Base-by-base conservation (phyloP, 2,888 invertebrate species). In the Lampropteryx suffumata region DNA sequence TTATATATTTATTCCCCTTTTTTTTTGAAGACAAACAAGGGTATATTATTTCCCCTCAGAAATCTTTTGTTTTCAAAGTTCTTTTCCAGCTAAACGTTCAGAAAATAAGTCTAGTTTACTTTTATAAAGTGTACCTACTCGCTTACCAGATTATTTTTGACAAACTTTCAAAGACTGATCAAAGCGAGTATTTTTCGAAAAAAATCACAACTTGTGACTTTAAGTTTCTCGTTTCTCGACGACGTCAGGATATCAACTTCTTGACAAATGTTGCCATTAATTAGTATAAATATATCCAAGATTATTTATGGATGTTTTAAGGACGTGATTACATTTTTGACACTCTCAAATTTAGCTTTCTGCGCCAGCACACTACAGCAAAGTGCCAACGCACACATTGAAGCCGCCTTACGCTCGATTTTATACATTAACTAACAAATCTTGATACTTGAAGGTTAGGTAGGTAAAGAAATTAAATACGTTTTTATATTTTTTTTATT, bases 31-130 rank as follows among this genome's bases (percentile, higher is more conserved):
- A 28, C 49, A 49, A 9, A 48, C 41, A 48, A 47, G 6, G 43
- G 49, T 43, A 39, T 40, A 44, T 44, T 50, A 44, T 50, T 50
- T 50, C 44, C 50, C 44, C 40, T 40, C 40, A 47, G 47, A 47
- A 47, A 47, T 40, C 39, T 17, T 40, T 47, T 34, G 40, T 47
- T 46, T 39, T 46, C 39, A 46, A 7, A 39, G 39, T 46, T 46
- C 39, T 46, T 46, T 45, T 46, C 33, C 39, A 46, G 39, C 33
- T 46, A 46, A 46, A 46, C 46, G 46, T 43, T 43, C 43, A n/a
- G 28, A 41, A 41, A 41, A 41, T 41, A 41, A 41, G 41, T 41
- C 41, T 41, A 32, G 41, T 41, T 41, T 41, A 32, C 12, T 41
- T 41, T 21, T 41, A 32, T 41, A 32, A 41, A 32, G 40, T 41